Evolutionary conservation across 2,888 invertebrate species (phyloP).

Genomic region (Lissocephala sabroskyi): DNA sequence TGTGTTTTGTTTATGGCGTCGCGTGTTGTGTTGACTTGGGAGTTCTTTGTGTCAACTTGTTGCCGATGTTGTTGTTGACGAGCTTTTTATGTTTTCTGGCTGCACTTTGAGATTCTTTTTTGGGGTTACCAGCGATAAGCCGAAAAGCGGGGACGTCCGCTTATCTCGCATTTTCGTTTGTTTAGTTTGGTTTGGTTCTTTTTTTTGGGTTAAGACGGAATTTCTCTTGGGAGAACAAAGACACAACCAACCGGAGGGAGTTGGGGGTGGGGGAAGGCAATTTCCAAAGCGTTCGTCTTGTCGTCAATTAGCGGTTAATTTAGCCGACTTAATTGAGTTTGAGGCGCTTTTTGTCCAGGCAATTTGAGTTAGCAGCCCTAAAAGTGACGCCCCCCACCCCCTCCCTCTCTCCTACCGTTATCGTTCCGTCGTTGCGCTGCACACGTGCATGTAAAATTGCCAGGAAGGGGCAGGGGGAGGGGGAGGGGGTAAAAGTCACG

Average conservation of each 20-base stretch:
- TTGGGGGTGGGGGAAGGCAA: too few species aligned
- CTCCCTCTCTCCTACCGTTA: background rate
- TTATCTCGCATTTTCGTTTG: too few species aligned
- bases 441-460: conserved; percentile 52
- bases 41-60: conserved; percentile 58
- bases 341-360: conserved; percentile 28
- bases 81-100: conserved; percentile 12
- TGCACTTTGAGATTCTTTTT: conserved; percentile 10
- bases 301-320: conserved; percentile 59
- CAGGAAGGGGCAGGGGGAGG: too few species aligned
- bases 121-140: too few species aligned
- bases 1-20: conserved; percentile 24
- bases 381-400: background rate
- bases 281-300: conserved; percentile 24
- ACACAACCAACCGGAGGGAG: too few species aligned
- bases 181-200: too few species aligned
- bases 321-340: conserved; percentile 55
- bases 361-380: conserved; percentile 2
- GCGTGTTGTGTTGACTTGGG: conserved; percentile 49
- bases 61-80: conserved; percentile 23
- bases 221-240: too few species aligned
- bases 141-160: too few species aligned
- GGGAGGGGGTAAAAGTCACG: conserved; percentile 20
- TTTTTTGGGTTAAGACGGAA: too few species aligned
- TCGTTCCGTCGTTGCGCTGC: conserved; percentile 21